Conservation (phyloP, 2,113 vertebrate species). For the Danionella cerebrum region DNA sequence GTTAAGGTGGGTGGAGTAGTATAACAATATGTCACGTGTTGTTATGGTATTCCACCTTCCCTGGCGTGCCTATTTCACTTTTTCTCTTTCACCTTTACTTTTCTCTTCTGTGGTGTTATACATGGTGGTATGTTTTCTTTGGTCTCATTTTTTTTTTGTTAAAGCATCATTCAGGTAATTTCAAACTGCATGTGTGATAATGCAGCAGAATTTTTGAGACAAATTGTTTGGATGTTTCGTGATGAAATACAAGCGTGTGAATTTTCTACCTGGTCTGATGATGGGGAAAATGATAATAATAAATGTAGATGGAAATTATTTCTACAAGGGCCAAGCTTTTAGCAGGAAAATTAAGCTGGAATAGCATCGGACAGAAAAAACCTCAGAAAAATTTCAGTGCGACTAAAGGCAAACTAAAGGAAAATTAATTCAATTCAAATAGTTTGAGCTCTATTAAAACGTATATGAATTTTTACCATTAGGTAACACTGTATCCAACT, state of each 20-base stretch:
- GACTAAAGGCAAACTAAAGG: too few species aligned
- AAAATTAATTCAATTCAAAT: too few species aligned
- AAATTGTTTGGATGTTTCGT: slow-evolving; percentile 16
- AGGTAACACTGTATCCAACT: too few species aligned
- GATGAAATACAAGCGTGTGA: slow-evolving; percentile 45
- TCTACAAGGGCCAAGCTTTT: too few species aligned
- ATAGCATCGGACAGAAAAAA: too few species aligned
- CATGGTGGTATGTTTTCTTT: slow-evolving; percentile 57
- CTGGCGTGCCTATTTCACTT: slow-evolving; percentile 83
- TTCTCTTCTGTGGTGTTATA: slow-evolving; percentile 57
- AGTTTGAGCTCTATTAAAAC: too few species aligned
- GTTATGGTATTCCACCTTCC: slow-evolving; percentile 99
- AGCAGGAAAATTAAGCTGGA: too few species aligned
- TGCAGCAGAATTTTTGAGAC: slow-evolving; percentile 6
- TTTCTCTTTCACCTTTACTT: neutral
- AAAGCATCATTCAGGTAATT: slow-evolving; percentile 13
- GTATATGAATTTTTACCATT: too few species aligned
- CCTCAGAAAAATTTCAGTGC: too few species aligned
- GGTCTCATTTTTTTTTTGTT: slow-evolving; percentile 41
- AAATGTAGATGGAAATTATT: too few species aligned
- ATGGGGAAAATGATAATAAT: too few species aligned
- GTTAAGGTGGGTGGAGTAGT: slow-evolving; percentile 99
- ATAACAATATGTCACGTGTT: slow-evolving; percentile 99
- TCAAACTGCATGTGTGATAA: slow-evolving; percentile 27
- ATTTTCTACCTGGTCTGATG: slow-evolving; percentile 43